Evolutionary conservation across 2,113 vertebrate genomes (phyloP).

Genomic region (Pomatorhinus ruficollis): DNA sequence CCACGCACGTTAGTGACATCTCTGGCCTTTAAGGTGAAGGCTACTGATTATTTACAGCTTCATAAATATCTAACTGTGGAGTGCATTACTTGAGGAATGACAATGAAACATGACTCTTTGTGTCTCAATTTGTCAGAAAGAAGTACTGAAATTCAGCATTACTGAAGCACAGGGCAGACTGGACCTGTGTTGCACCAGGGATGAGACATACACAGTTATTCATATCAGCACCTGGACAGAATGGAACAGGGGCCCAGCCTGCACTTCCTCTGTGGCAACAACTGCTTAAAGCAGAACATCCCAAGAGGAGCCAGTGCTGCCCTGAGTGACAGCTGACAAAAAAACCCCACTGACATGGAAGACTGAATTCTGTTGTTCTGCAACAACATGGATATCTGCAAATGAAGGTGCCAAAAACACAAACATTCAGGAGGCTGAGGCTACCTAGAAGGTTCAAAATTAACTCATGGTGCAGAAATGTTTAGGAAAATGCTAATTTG

Average conservation of each 20-base stretch:
- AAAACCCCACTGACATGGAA: background rate
- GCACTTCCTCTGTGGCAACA: background rate
- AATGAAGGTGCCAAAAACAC: background rate
- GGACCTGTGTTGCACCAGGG: background rate
- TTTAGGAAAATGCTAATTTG: background rate
- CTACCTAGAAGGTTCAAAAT: background rate
- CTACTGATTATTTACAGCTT: background rate
- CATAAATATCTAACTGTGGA: background rate
- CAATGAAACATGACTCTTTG: background rate
- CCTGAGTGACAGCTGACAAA: background rate
- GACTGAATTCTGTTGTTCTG: background rate
- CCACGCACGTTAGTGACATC: background rate
- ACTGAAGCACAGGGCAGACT: background rate
- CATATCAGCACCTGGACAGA: background rate
- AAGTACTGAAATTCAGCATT: background rate
- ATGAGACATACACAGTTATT: fast-evolving
- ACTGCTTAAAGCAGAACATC: background rate
- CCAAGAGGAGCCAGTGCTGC: background rate
- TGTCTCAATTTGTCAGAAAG: background rate
- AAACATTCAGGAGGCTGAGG: background rate
- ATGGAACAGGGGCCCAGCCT: background rate
- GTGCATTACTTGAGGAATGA: background rate
- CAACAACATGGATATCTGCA: background rate
- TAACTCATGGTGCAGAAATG: background rate
- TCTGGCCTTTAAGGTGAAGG: background rate